phyloP scores from a whole-genome alignment of 2,797 vertebrate genomes.

The Percopsis omiscomaycus region DNA sequence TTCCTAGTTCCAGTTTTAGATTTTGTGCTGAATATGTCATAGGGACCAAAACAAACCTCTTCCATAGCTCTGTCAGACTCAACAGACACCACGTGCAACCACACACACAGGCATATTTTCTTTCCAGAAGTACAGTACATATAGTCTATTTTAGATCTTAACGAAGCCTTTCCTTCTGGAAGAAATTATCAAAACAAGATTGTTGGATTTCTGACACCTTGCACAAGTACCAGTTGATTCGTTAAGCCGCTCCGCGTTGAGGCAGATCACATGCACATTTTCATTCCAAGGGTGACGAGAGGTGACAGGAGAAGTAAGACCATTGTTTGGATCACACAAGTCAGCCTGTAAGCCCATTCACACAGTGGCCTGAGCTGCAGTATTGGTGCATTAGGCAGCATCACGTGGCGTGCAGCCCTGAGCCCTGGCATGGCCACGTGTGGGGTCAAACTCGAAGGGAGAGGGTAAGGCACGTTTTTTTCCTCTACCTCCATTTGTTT shows the following conservation, averaged over 20 bases:
- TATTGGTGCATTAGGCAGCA: constrained; percentile 46
- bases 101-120: not conserved
- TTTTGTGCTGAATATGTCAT: constrained; percentile 30
- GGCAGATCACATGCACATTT: constrained; percentile 68
- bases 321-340: constrained; percentile 73
- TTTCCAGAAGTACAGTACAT: constrained; percentile 2
- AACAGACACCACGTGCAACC: not conserved
- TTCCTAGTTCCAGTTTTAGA: constrained; percentile 38
- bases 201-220: constrained; percentile 60
- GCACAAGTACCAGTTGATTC: constrained; percentile 46
- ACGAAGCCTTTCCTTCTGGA: constrained; percentile 38
- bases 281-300: constrained; percentile 6
- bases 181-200: constrained; percentile 49
- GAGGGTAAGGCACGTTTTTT: not conserved
- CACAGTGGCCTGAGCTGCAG: constrained; percentile 57
- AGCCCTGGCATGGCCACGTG: constrained; percentile 33
- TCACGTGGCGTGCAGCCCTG: constrained; percentile 51
- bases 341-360: constrained; percentile 53
- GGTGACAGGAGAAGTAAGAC: constrained; percentile 52
- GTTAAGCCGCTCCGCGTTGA: constrained; percentile 60
- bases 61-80: constrained; percentile 25
- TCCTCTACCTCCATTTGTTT: too few species aligned
- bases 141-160: constrained; percentile 11
- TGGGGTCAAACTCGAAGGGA: not conserved
- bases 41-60: constrained; percentile 21